These are phyloP conservation scores for Pectinophora gossypiella DNA, from an alignment of 1,140 invertebrate species.

Conservation along the genomic window DNA sequence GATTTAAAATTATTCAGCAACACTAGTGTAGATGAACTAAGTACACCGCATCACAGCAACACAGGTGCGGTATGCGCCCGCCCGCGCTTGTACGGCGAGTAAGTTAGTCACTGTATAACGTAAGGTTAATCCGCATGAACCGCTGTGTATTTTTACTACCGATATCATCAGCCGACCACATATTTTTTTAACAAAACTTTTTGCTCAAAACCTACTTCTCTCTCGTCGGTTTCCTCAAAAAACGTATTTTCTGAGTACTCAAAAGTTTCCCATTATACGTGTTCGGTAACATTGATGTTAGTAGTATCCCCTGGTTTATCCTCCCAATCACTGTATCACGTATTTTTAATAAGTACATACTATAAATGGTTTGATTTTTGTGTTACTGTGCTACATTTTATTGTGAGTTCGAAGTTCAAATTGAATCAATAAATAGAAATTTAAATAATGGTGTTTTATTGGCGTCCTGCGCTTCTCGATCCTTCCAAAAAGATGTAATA, in stretches of 20 bases:
- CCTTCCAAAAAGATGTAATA: too few species aligned
- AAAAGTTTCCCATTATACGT: neutral
- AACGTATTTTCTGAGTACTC: neutral
- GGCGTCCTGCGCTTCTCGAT: constrained; percentile 14
- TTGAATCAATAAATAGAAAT: constrained; percentile 75
- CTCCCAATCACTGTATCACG: constrained; percentile 57
- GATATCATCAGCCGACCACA: constrained; percentile 56
- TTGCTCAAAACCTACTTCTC: constrained; percentile 67
- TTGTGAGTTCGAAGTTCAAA: constrained; percentile 75
- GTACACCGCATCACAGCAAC: constrained; percentile 16
- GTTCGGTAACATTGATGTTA: constrained; percentile 57
- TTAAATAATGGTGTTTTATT: constrained; percentile 69
- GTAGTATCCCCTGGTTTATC: constrained; percentile 53
- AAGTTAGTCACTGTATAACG: constrained; percentile 66
- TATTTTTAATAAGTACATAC: constrained; percentile 53
- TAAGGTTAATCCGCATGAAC: constrained; percentile 67
- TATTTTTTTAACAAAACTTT: constrained; percentile 71
- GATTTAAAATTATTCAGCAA: too few species aligned
- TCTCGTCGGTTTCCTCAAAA: constrained; percentile 43
- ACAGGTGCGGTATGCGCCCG: constrained; percentile 39
- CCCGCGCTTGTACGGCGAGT: constrained; percentile 65
- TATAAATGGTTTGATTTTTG: constrained; percentile 70
- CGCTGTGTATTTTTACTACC: constrained; percentile 69
- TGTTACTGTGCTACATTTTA: constrained; percentile 73
- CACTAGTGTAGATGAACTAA: neutral